These are phyloP conservation scores for Disparrhopalites patrizii DNA, from an alignment of 2,888 invertebrate genomes.

Conservation along the genomic window DNA sequence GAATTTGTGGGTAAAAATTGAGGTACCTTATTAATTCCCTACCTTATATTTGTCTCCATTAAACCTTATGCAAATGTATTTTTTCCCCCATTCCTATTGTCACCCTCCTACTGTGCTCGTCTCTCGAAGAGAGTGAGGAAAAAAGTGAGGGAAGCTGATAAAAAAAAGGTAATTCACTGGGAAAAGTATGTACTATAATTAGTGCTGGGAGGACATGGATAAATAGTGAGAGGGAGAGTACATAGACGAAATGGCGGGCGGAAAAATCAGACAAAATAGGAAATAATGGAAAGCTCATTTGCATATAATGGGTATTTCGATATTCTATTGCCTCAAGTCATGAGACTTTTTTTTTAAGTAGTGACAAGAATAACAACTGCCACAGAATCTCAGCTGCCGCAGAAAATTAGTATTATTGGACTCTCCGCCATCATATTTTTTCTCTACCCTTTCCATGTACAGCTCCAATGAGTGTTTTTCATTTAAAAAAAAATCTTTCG, in stretches of 20 bases:
- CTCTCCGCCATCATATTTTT: too few species aligned
- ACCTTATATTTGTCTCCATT: background rate
- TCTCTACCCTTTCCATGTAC: slow-evolving; percentile 9
- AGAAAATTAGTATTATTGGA: too few species aligned
- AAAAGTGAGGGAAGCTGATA: background rate
- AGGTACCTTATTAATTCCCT: too few species aligned
- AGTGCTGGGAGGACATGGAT: background rate
- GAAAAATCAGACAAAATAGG: too few species aligned
- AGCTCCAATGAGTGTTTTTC: too few species aligned
- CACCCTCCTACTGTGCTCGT: too few species aligned
- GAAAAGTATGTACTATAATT: slow-evolving; percentile 9
- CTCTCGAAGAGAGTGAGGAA: background rate
- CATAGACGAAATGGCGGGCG: background rate
- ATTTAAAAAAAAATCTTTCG: too few species aligned
- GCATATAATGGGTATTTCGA: slow-evolving; percentile 41
- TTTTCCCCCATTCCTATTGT: too few species aligned
- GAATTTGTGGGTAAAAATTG: too few species aligned
- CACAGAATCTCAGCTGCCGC: slow-evolving; percentile 22
- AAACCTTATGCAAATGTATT: background rate
- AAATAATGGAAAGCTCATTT: slow-evolving; percentile 41
- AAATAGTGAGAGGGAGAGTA: slow-evolving; percentile 1
- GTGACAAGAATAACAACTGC: too few species aligned
- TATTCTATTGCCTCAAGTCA: slow-evolving; percentile 24
- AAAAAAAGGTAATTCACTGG: slow-evolving; percentile 2
- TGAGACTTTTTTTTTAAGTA: slow-evolving; percentile 15